Base-by-base conservation (phyloP, 2,113 vertebrate species). In the Dendropsophus ebraccatus region DNA sequence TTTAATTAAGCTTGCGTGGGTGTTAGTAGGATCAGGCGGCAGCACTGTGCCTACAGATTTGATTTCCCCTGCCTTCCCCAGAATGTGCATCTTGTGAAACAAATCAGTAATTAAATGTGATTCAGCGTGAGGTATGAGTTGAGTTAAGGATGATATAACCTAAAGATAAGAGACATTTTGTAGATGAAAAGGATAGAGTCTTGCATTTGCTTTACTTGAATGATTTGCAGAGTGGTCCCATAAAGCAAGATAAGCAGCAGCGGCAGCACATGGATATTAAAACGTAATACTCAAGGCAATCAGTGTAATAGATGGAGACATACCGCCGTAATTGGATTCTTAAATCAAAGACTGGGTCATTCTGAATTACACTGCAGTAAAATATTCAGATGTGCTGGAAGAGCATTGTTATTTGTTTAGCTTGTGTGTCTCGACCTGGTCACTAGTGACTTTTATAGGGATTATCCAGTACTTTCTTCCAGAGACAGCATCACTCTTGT, bases 321-420 rank as follows among this genome's bases (percentile, higher is more conserved):
- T 19, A 37, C 1, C 11, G 8, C 5, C 41, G 52, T 58, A 79
- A 58, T 58, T 79, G 32, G 52, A 58, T 80, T 60, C 54, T 9
- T 80, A 80, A 80, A 60, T 80, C 77, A 80, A 35, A 80, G 32
- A 9, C 54, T 25, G 35, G 21, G 17, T 58, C 77, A 80, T 58
- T 41, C 35, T 60, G 45, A 58, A 62, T 60, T 9, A 32, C 12
- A 60, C 10, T 41, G 54, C 35, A 25, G 6, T 60, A 32, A 60
- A 41, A 60, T 80, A 60, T 80, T 60, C 35, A 41, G 7, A 58
- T 60, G 21, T 79, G 11, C 76, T 58, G 54, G 32, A 37, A 16
- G 17, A 35, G 58, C 76, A 60, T 79, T 79, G 76, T n/a, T 41
- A 60, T 37, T 32, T 37, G 52, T 58, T 60, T 32, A 58, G 30